These are phyloP conservation scores for Lithobates pipiens DNA, from an alignment of 2,797 vertebrate genomes.

Conservation along the genomic window DNA sequence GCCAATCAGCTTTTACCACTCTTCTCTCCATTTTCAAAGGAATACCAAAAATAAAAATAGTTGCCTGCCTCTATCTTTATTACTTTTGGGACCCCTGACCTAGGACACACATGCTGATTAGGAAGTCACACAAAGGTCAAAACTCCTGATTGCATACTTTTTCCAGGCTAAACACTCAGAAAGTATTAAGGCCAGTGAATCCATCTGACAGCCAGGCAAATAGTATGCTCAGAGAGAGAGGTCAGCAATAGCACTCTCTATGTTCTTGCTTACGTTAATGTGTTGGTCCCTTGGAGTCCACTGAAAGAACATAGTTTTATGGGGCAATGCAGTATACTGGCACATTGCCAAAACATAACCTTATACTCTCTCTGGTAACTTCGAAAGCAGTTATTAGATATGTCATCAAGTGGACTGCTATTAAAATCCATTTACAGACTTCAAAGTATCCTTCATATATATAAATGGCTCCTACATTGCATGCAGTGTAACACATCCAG, in stretches of 20 bases:
- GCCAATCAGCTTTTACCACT: not conserved
- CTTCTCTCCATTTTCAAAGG: not conserved
- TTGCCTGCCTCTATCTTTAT: not conserved
- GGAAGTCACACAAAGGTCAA: no score
- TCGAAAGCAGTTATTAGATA: conserved; percentile 62
- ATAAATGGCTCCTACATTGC: conserved; percentile 7
- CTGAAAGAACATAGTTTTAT: conserved; percentile 71
- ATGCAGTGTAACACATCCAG: conserved; percentile 7
- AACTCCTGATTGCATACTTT: not conserved
- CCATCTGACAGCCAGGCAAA: not conserved
- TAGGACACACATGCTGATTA: not conserved
- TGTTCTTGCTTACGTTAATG: not conserved
- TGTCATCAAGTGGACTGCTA: conserved; percentile 63
- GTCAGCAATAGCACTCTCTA: not conserved
- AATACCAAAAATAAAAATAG: not conserved
- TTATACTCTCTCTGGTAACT: conserved; percentile 57
- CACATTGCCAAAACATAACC: conserved; percentile 62
- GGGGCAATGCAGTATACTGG: conserved; percentile 68
- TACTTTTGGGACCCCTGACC: no score
- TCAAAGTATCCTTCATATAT: conserved; percentile 61
- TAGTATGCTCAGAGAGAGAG: not conserved
- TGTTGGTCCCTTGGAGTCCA: conserved; percentile 39
- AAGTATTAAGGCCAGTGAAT: not conserved
- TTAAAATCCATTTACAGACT: conserved; percentile 64
- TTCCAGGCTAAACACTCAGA: not conserved